Conservation (phyloP, 2,888 invertebrate species). For the Monoplex corrugatus region DNA sequence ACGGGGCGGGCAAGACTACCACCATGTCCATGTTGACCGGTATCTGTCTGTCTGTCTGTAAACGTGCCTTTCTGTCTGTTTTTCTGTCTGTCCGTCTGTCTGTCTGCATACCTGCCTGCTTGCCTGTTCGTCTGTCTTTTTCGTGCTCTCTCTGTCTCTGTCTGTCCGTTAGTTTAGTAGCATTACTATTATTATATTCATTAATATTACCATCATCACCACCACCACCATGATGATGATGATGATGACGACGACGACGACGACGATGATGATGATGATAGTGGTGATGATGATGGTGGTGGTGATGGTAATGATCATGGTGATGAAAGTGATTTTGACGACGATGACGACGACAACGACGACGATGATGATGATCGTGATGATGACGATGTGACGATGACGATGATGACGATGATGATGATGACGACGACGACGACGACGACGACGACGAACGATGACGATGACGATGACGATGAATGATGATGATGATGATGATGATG, state of each 20-base stretch:
- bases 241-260: neutral
- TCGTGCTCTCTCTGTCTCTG: too few species aligned
- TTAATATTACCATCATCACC: neutral
- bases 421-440: neutral
- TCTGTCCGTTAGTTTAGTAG: too few species aligned
- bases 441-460: neutral
- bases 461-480: too few species aligned
- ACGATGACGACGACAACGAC: neutral
- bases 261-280: slow-evolving; percentile 67
- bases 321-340: neutral
- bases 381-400: neutral
- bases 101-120: neutral
- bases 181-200: neutral
- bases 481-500: neutral
- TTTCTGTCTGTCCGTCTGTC: neutral
- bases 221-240: too few species aligned
- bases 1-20: slow-evolving; percentile 94
- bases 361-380: neutral
- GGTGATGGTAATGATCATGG: slow-evolving; percentile 4
- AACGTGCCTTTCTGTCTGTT: too few species aligned
- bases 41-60: slow-evolving; percentile 54
- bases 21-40: slow-evolving; percentile 95
- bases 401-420: slow-evolving; percentile 1
- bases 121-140: neutral
- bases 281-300: neutral